Evolutionary conservation across 92 coral and sea anemone species (phyloP), one percentile per base, ranked within the genome.

Genomic region (Virgularia gustaviana): DNA sequence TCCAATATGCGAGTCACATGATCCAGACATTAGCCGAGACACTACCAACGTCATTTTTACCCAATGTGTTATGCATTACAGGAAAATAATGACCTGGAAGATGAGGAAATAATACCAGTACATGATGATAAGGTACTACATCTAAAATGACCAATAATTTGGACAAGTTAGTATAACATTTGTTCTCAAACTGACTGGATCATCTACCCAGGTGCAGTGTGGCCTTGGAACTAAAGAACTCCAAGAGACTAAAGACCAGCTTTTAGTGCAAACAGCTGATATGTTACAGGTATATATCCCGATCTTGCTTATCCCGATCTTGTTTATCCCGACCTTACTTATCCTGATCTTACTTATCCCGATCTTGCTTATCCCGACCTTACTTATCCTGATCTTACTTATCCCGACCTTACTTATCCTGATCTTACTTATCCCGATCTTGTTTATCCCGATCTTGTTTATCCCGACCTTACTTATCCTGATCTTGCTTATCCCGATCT

Each of bases 191-290:
- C 0, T 57, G 33, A 11, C 64, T 24, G 28, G 41, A 36, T 38
- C 11, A 0, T 42, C 56, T 37, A 38, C 56, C 51, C 59, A 92
- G 84, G 78, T 72, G 19, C 85, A 92, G 61, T 78, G 96, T 49
- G 97, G 97, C 10, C 77, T 92, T 31, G 90, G 97, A 68, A 90
- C 89, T 9, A 95, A 92, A 53, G 97, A 92, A 63, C 85, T 92
- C 0, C 97, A 92, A 79, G 97, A 92, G 47, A 95, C 97, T 38
- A 92, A 92, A 51, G 97, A 92, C 71, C 81, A 85, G 83, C 72
- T 92, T 35, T 81, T 92, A 33, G 96, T 89, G 55, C 96, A 92
- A 45, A 92, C 96, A 10, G 97, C 97, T 1, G 97, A 92, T 52
- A 92, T 92, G 96, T 77, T 92, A 3, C 81, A 83, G 96, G 97